Percentiles rank a stretch among this genome's conserved stretches.
These are phyloP conservation scores for Ormyrus rosae DNA, from an alignment of 2,888 invertebrate species.

Conservation along the genomic window DNA sequence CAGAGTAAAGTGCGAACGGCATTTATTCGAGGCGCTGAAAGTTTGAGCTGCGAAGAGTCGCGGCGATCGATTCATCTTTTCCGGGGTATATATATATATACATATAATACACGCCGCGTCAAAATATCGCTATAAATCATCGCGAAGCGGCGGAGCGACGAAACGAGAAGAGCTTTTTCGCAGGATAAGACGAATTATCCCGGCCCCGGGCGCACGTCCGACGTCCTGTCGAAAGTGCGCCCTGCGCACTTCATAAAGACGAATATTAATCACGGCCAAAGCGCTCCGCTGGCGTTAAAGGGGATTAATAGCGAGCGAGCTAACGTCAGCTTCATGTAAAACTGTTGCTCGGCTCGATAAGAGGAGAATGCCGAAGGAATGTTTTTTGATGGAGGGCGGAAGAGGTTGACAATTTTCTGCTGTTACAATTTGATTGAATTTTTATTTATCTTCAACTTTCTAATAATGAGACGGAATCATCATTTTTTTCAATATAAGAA, in stretches of 20 bases:
- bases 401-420: too few species aligned
- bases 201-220: constrained; percentile 42
- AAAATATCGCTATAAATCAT: constrained; percentile 76
- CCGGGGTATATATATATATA: constrained; percentile 61
- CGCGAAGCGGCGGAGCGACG: constrained; percentile 60
- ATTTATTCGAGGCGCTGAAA: not conserved
- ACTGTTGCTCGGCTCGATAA: too few species aligned
- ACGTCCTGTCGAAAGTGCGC: constrained; percentile 57
- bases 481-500: too few species aligned
- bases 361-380: too few species aligned
- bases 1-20: too few species aligned
- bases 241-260: constrained; percentile 58
- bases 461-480: too few species aligned
- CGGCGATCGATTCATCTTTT: constrained; percentile 73
- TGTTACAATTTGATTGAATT: too few species aligned
- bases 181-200: constrained; percentile 63
- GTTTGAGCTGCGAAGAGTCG: constrained; percentile 66
- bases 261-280: constrained; percentile 70
- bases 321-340: too few species aligned
- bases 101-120: constrained; percentile 67
- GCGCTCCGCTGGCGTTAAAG: not conserved
- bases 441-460: too few species aligned
- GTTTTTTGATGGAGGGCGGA: too few species aligned
- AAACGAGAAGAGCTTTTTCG: constrained; percentile 49
- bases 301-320: too few species aligned